Evolutionary conservation across 2,113 vertebrate species (phyloP).

Genomic region (Siniperca knerii): DNA sequence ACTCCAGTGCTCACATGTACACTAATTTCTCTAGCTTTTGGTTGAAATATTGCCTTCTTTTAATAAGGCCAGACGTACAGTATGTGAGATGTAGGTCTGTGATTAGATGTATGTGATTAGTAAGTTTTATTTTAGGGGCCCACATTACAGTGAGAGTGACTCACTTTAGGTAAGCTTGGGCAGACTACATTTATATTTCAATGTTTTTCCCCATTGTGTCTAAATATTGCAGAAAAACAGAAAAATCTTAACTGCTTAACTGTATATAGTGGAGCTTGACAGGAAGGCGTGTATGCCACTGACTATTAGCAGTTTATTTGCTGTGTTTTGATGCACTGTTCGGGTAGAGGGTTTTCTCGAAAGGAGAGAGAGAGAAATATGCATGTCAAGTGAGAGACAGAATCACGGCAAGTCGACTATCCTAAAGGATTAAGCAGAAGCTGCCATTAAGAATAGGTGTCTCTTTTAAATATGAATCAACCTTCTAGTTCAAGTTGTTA

Average conservation of each 20-base stretch:
- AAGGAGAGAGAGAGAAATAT: slow-evolving; percentile 20
- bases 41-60: background rate
- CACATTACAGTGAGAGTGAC: background rate
- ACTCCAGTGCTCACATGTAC: background rate
- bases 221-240: background rate
- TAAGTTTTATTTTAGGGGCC: background rate
- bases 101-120: background rate
- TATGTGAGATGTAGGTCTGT: background rate
- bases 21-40: background rate
- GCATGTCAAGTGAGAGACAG: slow-evolving; percentile 36
- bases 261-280: background rate
- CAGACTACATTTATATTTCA: background rate
- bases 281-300: background rate
- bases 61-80: background rate
- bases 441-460: slow-evolving; percentile 84
- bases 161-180: background rate
- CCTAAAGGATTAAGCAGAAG: slow-evolving; percentile 64
- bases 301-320: background rate
- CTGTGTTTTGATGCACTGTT: background rate
- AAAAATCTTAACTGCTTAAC: background rate
- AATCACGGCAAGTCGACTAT: slow-evolving; percentile 39
- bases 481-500: slow-evolving; percentile 82
- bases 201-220: background rate
- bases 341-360: background rate
- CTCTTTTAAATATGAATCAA: slow-evolving; percentile 86